These are phyloP conservation scores for Accipiter virgatus DNA, from an alignment of 2,113 vertebrate genomes.

Conservation along the genomic window DNA sequence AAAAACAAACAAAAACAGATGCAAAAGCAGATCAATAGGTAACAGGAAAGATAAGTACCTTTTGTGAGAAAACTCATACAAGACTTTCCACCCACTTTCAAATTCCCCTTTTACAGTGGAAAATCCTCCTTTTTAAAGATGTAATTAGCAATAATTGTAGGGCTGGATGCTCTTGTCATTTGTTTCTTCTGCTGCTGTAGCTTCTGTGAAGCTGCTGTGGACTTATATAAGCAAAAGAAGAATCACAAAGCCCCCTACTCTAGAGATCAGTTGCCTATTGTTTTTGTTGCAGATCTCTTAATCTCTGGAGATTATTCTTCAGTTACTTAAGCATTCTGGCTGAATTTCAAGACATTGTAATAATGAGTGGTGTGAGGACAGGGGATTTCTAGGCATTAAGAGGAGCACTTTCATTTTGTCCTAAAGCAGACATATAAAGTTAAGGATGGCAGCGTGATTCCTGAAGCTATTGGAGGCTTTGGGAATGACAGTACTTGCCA, in stretches of 20 bases:
- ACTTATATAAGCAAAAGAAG: neutral
- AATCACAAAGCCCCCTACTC: neutral
- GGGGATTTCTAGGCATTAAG: constrained; percentile 23
- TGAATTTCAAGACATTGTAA: constrained; percentile 16
- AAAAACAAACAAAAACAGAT: neutral
- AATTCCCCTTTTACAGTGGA: neutral
- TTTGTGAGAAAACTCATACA: neutral
- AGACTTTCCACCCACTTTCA: neutral
- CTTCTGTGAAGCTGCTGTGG: neutral
- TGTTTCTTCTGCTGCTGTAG: neutral
- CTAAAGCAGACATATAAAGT: neutral
- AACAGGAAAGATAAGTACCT: neutral
- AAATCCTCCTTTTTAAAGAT: constrained; percentile 1
- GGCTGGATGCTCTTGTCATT: neutral
- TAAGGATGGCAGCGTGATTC: constrained; percentile 17
- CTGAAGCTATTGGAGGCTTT: constrained; percentile 29
- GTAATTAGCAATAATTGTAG: constrained; percentile 16
- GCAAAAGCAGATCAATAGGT: neutral
- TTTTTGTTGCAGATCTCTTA: constrained; percentile 42
- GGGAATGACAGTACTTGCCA: neutral
- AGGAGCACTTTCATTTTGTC: neutral
- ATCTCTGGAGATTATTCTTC: constrained; percentile 33
- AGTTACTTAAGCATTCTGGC: constrained; percentile 31
- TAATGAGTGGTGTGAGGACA: neutral
- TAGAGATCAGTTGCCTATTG: constrained; percentile 4